A percentile compares a stretch with the other conserved stretches of the same genome.
Evolutionary conservation across 2,797 vertebrate genomes (phyloP).

Genomic region (Sarcophilus harrisii): DNA sequence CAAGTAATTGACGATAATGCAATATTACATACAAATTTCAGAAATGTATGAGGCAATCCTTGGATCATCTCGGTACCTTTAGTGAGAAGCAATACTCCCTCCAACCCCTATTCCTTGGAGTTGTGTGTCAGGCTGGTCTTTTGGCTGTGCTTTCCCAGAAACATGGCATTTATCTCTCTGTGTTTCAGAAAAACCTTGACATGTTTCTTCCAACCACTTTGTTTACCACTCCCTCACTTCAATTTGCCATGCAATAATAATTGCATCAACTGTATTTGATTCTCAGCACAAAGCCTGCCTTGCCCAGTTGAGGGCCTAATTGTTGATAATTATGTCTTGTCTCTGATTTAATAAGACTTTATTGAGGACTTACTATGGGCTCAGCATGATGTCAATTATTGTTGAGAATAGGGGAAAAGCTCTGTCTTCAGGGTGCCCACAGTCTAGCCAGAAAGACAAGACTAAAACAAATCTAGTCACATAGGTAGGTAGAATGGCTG

Average conservation of each 20-base stretch:
- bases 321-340: not conserved
- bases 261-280: not conserved
- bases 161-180: not conserved
- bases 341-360: not conserved
- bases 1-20: constrained; percentile 49
- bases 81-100: not conserved
- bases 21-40: not conserved
- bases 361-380: too few relatives aligned
- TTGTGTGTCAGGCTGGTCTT: not conserved
- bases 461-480: constrained; percentile 13
- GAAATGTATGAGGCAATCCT: constrained; percentile 19
- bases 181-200: not conserved
- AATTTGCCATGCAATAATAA: not conserved
- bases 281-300: not conserved
- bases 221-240: not conserved
- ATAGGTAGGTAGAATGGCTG: not conserved
- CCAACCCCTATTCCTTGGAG: not conserved
- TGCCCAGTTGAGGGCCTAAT: not conserved
- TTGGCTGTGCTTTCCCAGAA: not conserved
- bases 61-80: constrained; percentile 44
- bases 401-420: not conserved
- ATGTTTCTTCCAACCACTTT: not conserved
- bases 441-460: not conserved
- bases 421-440: not conserved
- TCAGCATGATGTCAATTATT: not conserved